A percentile compares a stretch with the other conserved stretches of the same genome.
Conservation (phyloP, 2,888 invertebrate species). For the Falcaria lacertinaria region DNA sequence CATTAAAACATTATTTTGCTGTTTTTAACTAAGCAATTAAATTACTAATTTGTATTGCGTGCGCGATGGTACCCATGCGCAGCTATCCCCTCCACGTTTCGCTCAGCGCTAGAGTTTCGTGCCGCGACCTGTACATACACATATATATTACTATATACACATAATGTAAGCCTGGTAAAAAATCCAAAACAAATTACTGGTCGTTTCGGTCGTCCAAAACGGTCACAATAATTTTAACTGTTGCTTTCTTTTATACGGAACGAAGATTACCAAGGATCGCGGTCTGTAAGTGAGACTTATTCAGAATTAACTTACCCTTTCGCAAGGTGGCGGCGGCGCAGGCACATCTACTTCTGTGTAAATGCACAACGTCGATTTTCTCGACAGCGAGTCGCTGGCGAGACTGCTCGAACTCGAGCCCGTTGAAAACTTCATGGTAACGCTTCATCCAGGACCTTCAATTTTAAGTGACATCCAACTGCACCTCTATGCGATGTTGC, state of each 20-base stretch:
- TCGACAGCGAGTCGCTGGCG: constrained; percentile 82
- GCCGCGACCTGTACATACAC: too few species aligned
- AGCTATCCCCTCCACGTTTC: too few species aligned
- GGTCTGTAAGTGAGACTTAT: too few species aligned
- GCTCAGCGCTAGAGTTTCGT: too few species aligned
- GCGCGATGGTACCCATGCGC: too few species aligned
- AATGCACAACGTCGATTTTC: constrained; percentile 83
- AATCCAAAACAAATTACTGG: constrained; percentile 58
- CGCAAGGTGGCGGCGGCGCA: constrained; percentile 59
- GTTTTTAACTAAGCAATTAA: too few species aligned
- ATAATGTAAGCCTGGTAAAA: constrained; percentile 35
- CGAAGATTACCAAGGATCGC: too few species aligned
- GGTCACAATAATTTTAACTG: constrained; percentile 26
- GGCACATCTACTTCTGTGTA: constrained; percentile 79
- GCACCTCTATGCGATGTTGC: constrained; percentile 62
- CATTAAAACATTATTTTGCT: too few species aligned
- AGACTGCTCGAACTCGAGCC: constrained; percentile 83
- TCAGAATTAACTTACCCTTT: constrained; percentile 76
- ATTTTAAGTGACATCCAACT: constrained; percentile 67
- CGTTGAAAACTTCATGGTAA: constrained; percentile 81
- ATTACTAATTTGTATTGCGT: too few species aligned
- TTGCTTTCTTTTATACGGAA: constrained; percentile 24
- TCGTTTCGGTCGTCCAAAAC: constrained; percentile 28
- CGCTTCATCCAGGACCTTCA: constrained; percentile 37
- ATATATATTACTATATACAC: constrained; percentile 5